Evolutionary conservation across 2,797 vertebrate species (phyloP).

Genomic region (Sebastes kiyomatsui): DNA sequence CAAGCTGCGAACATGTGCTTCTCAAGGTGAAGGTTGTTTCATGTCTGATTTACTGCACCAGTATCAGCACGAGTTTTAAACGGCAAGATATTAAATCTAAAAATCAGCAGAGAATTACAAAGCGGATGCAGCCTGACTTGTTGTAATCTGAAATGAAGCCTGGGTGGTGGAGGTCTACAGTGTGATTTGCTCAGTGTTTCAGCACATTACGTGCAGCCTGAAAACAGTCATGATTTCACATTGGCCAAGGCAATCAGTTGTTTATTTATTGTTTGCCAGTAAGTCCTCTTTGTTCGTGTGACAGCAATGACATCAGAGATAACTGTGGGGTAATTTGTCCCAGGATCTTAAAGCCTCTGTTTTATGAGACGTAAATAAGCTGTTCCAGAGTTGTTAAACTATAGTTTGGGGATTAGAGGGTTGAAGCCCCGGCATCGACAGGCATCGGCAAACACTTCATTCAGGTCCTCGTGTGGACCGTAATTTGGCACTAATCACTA

Average conservation of each 20-base stretch:
- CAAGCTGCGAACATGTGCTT: slow-evolving; percentile 19
- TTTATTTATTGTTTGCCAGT: slow-evolving; percentile 12
- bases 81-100: slow-evolving; percentile 27
- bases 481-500: slow-evolving; percentile 70
- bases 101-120: slow-evolving; percentile 16
- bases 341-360: slow-evolving; percentile 38
- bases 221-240: not conserved
- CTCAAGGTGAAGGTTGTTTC: slow-evolving; percentile 34
- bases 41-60: slow-evolving; percentile 38
- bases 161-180: not conserved
- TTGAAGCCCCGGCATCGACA: slow-evolving; percentile 37
- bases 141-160: not conserved
- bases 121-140: not conserved
- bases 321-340: slow-evolving; percentile 55
- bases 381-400: slow-evolving; percentile 56
- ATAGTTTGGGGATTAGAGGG: slow-evolving; percentile 54
- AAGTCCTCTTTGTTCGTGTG: slow-evolving; percentile 18
- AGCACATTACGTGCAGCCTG: not conserved
- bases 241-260: not conserved
- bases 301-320: slow-evolving; percentile 41
- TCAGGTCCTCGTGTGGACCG: slow-evolving; percentile 41
- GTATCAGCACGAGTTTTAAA: not conserved
- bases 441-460: slow-evolving; percentile 72
- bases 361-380: slow-evolving; percentile 54
- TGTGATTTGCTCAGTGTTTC: not conserved